Conservation (phyloP, 1,140 invertebrate species). For the Hyles vespertilio region DNA sequence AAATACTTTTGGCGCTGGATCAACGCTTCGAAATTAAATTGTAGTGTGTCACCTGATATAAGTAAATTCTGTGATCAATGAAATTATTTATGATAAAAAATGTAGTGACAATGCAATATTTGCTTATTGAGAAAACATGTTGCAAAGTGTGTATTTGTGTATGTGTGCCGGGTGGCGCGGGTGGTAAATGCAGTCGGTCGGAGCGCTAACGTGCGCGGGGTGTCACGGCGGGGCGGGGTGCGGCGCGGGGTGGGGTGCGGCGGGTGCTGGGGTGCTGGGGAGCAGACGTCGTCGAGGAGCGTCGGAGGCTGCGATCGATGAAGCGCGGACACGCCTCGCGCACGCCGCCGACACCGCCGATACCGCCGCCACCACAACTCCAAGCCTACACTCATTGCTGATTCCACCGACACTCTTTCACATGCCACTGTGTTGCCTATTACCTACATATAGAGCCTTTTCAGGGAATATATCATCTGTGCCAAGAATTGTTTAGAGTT, state of each 20-base stretch:
- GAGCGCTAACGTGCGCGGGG: slow-evolving; percentile 66
- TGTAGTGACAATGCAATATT: too few relatives aligned
- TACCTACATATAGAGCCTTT: not conserved
- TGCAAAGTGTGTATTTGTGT: slow-evolving; percentile 37
- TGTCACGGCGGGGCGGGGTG: slow-evolving; percentile 15
- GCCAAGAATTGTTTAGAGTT: too few relatives aligned
- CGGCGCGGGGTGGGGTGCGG: slow-evolving; percentile 14
- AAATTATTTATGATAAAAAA: too few relatives aligned
- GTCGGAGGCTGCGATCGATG: slow-evolving; percentile 73
- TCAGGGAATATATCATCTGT: too few relatives aligned
- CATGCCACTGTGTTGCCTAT: not conserved
- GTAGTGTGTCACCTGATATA: slow-evolving; percentile 10
- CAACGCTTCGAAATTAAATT: slow-evolving; percentile 44
- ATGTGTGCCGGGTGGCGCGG: slow-evolving; percentile 37
- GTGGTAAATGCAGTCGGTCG: slow-evolving; percentile 73
- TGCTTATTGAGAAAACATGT: slow-evolving; percentile 37
- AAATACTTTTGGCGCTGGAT: slow-evolving; percentile 38
- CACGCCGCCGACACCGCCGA: slow-evolving; percentile 37
- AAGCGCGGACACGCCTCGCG: slow-evolving; percentile 73
- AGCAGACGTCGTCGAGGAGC: slow-evolving; percentile 68
- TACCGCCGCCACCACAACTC: slow-evolving; percentile 24
- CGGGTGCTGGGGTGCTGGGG: slow-evolving; percentile 31
- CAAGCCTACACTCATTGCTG: slow-evolving; percentile 46
- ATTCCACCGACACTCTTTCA: slow-evolving; percentile 38
- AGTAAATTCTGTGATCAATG: too few relatives aligned